Evolutionary conservation across 2,113 vertebrate genomes (phyloP).

Genomic region (Hippolais icterina): DNA sequence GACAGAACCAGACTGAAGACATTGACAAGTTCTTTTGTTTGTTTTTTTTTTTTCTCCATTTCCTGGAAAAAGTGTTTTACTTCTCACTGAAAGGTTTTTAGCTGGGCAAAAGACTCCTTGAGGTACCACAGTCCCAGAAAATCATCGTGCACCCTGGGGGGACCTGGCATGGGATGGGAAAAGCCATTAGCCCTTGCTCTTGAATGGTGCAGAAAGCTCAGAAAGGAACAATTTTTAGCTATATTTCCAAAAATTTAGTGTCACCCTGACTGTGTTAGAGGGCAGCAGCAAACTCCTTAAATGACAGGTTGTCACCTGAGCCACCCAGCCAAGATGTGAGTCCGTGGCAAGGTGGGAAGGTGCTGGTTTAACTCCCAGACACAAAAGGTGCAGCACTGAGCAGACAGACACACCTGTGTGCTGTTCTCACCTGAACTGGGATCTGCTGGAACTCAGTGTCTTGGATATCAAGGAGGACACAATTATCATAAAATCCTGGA

Average conservation of each 20-base stretch:
- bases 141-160: not conserved
- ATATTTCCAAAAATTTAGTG: not conserved
- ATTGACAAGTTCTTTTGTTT: not conserved
- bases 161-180: not conserved
- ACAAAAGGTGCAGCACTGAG: not conserved
- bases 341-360: not conserved
- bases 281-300: not conserved
- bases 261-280: not conserved
- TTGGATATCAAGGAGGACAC: not conserved
- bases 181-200: not conserved
- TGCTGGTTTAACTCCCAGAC: not conserved
- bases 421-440: not conserved
- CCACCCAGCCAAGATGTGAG: not conserved
- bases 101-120: not conserved
- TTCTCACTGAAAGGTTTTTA: not conserved
- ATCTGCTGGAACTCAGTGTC: not conserved
- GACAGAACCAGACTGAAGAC: not conserved
- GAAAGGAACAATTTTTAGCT: not conserved
- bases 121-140: not conserved
- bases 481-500: not conserved
- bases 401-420: not conserved
- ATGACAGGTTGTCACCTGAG: not conserved
- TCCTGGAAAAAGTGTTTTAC: not conserved
- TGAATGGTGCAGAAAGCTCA: not conserved
- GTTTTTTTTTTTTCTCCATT: accelerated